Percentiles rank a stretch among this genome's conserved stretches.
These are phyloP conservation scores for Volucella inanis DNA, from an alignment of 2,888 invertebrate genomes.

Conservation along the genomic window DNA sequence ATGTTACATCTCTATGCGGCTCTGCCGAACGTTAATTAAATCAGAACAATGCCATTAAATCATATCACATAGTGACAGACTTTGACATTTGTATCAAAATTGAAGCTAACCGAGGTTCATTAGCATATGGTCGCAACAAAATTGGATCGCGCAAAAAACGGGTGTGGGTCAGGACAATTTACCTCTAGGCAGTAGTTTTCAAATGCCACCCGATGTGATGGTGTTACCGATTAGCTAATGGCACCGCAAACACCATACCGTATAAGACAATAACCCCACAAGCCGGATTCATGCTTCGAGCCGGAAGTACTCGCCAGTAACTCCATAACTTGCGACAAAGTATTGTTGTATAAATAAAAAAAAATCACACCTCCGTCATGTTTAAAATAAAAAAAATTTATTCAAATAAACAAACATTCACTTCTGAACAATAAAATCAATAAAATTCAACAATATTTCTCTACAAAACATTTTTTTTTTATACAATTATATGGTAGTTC, in stretches of 20 bases:
- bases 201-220: conserved; percentile 66
- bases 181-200: conserved; percentile 36
- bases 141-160: conserved; percentile 57
- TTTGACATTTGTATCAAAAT: conserved; percentile 73
- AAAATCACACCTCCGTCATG: conserved; percentile 53
- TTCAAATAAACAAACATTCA: conserved; percentile 75
- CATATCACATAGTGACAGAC: conserved; percentile 72
- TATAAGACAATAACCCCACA: conserved; percentile 32
- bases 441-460: conserved; percentile 75
- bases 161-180: conserved; percentile 70
- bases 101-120: conserved; percentile 37
- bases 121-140: conserved; percentile 65
- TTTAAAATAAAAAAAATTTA: conserved; percentile 71
- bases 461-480: conserved; percentile 68
- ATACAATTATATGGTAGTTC: conserved; percentile 70
- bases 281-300: conserved; percentile 7
- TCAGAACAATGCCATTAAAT: conserved; percentile 73
- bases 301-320: conserved; percentile 10
- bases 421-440: conserved; percentile 75
- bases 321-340: background rate
- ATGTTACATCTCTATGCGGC: conserved; percentile 54
- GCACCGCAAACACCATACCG: conserved; percentile 5
- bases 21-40: conserved; percentile 71
- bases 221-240: conserved; percentile 27
- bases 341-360: background rate